Percentiles rank a stretch among this genome's conserved stretches.
These are phyloP conservation scores for Botrylloides violaceus DNA, from an alignment of 23 tunicate genomes.

Conservation along the genomic window DNA sequence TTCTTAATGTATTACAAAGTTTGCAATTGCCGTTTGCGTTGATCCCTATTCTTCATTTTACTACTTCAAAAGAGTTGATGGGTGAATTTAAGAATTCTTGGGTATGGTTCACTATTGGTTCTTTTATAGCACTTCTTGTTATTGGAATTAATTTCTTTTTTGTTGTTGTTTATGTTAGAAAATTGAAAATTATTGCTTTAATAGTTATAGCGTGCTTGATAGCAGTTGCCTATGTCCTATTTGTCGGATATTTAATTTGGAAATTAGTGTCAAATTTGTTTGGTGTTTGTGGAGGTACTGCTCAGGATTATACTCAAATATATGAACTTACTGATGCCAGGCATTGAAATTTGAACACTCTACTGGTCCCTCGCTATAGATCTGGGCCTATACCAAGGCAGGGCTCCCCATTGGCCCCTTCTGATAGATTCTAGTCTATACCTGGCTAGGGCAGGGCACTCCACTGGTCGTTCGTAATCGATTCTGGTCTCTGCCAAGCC, in stretches of 20 bases:
- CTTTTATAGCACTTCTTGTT: conserved; percentile 34
- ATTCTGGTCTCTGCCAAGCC: too few relatives aligned
- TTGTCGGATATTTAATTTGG: conserved; percentile 10
- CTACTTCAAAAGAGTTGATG: conserved; percentile 56
- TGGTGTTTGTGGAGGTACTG: not conserved
- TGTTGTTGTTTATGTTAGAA: conserved; percentile 35
- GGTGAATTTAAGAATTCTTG: conserved; percentile 50
- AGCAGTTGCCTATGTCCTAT: conserved; percentile 8
- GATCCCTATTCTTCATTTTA: conserved; percentile 72
- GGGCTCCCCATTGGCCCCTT: too few relatives aligned
- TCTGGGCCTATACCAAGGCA: too few relatives aligned
- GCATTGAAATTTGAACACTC: not conserved
- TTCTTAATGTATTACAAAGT: conserved; percentile 80
- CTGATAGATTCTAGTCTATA: too few relatives aligned
- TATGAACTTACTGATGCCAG: not conserved
- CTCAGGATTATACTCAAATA: not conserved
- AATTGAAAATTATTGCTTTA: conserved; percentile 10
- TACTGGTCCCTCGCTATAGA: too few relatives aligned
- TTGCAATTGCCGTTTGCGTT: conserved; percentile 82
- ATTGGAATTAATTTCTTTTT: conserved; percentile 65
- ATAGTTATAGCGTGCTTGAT: not conserved
- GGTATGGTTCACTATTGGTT: conserved; percentile 50
- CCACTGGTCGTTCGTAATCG: too few relatives aligned
- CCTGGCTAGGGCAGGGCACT: too few relatives aligned
- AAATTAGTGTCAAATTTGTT: not conserved